Base-by-base conservation (phyloP, 2,797 vertebrate species). In the Rhynchotus rufescens region DNA sequence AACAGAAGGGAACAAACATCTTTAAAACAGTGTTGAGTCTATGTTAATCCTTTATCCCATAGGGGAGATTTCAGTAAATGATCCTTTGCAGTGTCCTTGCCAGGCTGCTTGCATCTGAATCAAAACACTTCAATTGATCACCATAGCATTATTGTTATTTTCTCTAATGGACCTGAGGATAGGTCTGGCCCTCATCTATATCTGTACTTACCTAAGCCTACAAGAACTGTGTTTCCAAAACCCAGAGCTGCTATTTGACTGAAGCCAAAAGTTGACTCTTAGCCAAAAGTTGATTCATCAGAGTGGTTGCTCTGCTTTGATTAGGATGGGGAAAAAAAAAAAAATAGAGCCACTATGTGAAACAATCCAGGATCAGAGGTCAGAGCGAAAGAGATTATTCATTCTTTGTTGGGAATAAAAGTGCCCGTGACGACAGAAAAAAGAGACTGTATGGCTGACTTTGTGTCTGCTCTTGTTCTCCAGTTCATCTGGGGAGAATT, bases 71-170 rank as follows among this genome's bases (percentile, higher is more conserved):
- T 86, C 49, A 21, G 15, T 86, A 76, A 83, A 65, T n/a, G 47
- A 75, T 38, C 56, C n/a, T 89, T 73, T 69, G 34, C 32, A 78
- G 69, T 44, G 60, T 76, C 12, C 14, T 52, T 59, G 54, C 26
- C 75, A 88, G 91, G 59, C 5, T 9, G 40, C 76, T 77, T 79
- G 72, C 21, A 45, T 90, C 25, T 67, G 73, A 86, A 88, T n/a
- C 36, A 88, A 72, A 93, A 86, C 74, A 86, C 93, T 84, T 69
- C 45, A 64, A 76, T 72, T 92, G 60, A 92, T 84, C 68, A 64
- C 40, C 49, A 62, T 30, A 42, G 38, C 12, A 79, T 66, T 88
- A 68, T 8, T 80, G 9, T 36, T 76, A 44, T 32, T 77, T 73
- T 90, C 60, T 36, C 26, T 77, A 79, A 73, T 81, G 59, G 75